A percentile compares a stretch with the other conserved stretches of the same genome.
These are phyloP conservation scores for Acronicta alni DNA, from an alignment of 2,888 invertebrate species.

Conservation along the genomic window DNA sequence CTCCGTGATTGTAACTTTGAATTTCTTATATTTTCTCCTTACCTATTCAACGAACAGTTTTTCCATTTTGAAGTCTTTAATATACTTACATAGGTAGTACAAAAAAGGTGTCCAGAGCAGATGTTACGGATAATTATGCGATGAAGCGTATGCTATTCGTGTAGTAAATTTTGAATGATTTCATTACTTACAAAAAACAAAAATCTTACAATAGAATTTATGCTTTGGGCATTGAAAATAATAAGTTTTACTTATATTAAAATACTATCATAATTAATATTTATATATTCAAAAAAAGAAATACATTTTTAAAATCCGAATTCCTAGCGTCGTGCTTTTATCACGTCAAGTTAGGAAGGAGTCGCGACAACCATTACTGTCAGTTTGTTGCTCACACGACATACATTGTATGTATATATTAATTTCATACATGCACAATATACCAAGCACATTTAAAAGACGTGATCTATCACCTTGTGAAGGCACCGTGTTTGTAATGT, in stretches of 20 bases:
- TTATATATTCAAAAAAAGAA: no score
- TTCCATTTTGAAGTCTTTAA: background rate
- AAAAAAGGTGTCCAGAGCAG: background rate
- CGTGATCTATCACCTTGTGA: slow-evolving; percentile 37
- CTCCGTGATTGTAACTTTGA: slow-evolving; percentile 37
- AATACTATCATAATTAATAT: no score
- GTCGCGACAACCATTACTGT: slow-evolving; percentile 32
- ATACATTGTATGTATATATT: slow-evolving; percentile 18
- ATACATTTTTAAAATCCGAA: no score
- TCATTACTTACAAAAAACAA: no score
- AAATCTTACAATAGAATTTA: no score
- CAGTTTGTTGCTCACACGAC: slow-evolving; percentile 21
- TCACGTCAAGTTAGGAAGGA: slow-evolving; percentile 14
- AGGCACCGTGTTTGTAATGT: background rate
- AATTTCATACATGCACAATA: slow-evolving; percentile 34
- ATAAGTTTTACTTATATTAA: no score
- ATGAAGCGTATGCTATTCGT: no score
- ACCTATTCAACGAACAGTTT: slow-evolving; percentile 11
- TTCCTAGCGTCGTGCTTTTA: slow-evolving; percentile 13
- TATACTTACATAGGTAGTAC: no score
- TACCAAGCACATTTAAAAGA: slow-evolving; percentile 12
- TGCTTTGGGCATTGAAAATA: no score
- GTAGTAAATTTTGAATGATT: no score
- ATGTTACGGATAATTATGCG: background rate
- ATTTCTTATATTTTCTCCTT: slow-evolving; percentile 27